Evolutionary conservation across 2,888 invertebrate genomes (phyloP).

Genomic region (Ectemnius cavifrons): DNA sequence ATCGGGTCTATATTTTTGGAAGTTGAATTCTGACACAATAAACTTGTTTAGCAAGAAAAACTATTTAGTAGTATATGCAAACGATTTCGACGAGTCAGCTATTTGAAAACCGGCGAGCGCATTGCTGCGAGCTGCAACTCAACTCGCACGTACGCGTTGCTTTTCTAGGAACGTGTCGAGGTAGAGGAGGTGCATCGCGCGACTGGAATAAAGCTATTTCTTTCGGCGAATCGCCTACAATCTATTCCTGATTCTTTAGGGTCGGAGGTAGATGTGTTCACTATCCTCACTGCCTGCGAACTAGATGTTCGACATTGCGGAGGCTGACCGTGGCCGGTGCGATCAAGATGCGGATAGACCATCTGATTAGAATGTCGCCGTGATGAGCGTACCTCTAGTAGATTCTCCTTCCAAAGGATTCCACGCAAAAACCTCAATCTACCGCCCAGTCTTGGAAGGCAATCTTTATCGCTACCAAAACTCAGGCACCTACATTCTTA

Average conservation of each 20-base stretch:
- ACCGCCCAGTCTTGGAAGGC: background rate
- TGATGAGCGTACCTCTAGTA: background rate
- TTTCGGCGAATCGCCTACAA: slow-evolving; percentile 25
- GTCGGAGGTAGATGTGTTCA: no score
- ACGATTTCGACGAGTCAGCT: background rate
- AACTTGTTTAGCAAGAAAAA: no score
- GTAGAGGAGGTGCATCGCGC: slow-evolving; percentile 20
- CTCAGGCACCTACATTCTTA: no score
- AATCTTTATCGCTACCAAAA: background rate
- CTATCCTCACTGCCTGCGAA: background rate
- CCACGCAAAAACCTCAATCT: background rate
- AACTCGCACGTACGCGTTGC: slow-evolving; percentile 24
- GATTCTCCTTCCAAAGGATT: slow-evolving; percentile 6
- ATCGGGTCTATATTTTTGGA: background rate
- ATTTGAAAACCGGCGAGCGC: slow-evolving; percentile 25
- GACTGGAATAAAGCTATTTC: slow-evolving; percentile 39
- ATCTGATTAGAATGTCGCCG: slow-evolving; percentile 48
- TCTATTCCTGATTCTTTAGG: background rate
- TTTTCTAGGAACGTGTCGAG: slow-evolving; percentile 54
- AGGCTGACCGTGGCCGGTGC: slow-evolving; percentile 32
- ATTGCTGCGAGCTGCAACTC: background rate
- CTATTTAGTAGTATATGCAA: no score
- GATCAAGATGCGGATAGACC: slow-evolving; percentile 35
- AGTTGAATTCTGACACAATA: background rate
- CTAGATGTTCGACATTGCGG: slow-evolving; percentile 18